Percentiles rank a stretch among this genome's conserved stretches.
Evolutionary conservation across 2,888 invertebrate genomes (phyloP).

Genomic region (Physocephala rufipes): DNA sequence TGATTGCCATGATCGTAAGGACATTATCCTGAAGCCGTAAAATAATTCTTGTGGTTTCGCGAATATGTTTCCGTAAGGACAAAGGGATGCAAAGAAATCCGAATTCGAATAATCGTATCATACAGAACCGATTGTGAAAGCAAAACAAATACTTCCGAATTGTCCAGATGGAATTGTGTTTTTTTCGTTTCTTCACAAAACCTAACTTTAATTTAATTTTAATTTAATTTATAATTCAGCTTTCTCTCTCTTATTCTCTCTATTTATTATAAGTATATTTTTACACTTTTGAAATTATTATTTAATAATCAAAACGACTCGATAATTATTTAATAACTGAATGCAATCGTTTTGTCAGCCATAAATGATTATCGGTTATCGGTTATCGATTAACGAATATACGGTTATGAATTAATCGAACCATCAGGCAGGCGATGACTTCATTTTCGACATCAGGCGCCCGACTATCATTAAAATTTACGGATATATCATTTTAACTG

Average conservation of each 20-base stretch:
- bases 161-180: background rate
- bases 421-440: background rate
- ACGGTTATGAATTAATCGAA: too few relatives aligned
- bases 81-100: background rate
- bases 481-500: background rate
- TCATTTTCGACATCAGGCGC: background rate
- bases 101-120: background rate
- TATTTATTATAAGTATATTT: too few relatives aligned
- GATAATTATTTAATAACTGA: too few relatives aligned
- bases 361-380: too few relatives aligned
- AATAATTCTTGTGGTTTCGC: slow-evolving; percentile 60
- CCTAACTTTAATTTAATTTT: too few relatives aligned
- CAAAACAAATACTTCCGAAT: background rate
- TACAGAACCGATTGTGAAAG: background rate
- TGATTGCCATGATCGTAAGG: slow-evolving; percentile 34
- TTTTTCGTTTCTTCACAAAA: too few relatives aligned
- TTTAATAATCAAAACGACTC: too few relatives aligned
- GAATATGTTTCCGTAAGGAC: slow-evolving; percentile 41
- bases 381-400: too few relatives aligned
- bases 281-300: too few relatives aligned
- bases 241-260: too few relatives aligned
- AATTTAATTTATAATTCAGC: too few relatives aligned
- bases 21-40: slow-evolving; percentile 56
- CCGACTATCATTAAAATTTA: background rate
- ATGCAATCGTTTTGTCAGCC: too few relatives aligned